Percentiles rank a stretch among this genome's conserved stretches.
These are phyloP conservation scores for Alces alces DNA, from an alignment of 2,113 vertebrate species.

Conservation along the genomic window DNA sequence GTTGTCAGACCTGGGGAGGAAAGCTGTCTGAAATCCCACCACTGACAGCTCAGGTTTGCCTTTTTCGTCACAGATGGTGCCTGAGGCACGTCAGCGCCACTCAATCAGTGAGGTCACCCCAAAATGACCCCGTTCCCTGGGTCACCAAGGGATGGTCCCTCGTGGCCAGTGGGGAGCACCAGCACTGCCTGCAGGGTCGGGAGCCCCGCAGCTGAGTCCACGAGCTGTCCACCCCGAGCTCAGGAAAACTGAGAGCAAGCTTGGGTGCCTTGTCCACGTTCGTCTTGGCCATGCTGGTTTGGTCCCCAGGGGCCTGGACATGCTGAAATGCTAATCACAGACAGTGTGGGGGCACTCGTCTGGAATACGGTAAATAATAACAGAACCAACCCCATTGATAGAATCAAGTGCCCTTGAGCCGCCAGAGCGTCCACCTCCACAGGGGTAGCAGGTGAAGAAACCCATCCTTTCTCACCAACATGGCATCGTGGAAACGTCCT, in stretches of 20 bases:
- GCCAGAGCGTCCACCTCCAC: rapidly evolving
- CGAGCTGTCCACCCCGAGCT: rapidly evolving
- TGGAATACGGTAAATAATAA: rapidly evolving
- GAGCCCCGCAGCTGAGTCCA: rapidly evolving
- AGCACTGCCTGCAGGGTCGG: rapidly evolving
- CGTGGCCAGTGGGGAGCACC: not conserved
- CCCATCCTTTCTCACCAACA: rapidly evolving
- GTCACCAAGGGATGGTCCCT: rapidly evolving
- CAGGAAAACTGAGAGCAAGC: rapidly evolving
- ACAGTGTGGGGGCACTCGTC: rapidly evolving
- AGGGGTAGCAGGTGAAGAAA: rapidly evolving
- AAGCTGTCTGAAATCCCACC: too few relatives aligned
- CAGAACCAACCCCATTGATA: rapidly evolving
- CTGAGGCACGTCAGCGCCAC: not conserved
- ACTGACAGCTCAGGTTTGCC: not conserved
- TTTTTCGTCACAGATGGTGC: slow-evolving; percentile 32
- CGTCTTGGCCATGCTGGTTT: rapidly evolving
- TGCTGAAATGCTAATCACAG: rapidly evolving
- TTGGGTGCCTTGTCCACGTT: rapidly evolving
- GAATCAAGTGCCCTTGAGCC: rapidly evolving
- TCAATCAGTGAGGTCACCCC: not conserved
- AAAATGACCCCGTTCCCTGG: not conserved
- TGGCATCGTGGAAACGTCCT: rapidly evolving
- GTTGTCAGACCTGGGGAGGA: not conserved
- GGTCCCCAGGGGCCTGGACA: too few relatives aligned